Evolutionary conservation across 2,113 vertebrate species (phyloP), one percentile per base, ranked within the genome.

Genomic region (Pantherophis guttatus): DNA sequence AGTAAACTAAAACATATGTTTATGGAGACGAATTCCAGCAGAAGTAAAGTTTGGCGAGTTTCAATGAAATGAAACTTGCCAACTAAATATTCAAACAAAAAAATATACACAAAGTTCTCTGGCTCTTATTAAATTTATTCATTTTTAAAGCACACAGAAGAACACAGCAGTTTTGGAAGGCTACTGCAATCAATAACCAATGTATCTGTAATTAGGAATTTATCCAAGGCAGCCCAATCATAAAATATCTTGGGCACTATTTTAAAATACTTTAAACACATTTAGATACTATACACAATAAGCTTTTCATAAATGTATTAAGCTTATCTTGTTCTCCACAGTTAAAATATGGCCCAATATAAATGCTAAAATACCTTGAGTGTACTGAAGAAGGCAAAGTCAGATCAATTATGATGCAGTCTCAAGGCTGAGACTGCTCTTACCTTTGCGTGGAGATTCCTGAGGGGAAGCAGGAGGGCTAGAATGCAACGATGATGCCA

Each of bases 391-490:
- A 48, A 88, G 85, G 0, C 81, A 5, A 57, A 1, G 0, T n/a
- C 44, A 10, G 0, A 0, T 89, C 57, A 1, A 13, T 52, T 44
- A 88, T 0, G 44, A 3, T 0, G 12, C 0, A 11, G 54, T 13
- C 2, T 0, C 6, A n/a, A 39, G 0, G 0, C 44, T 0, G 8
- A 62, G 50, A 13, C 15, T 70, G 8, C 53, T 92, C 89, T 0
- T 95, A 99, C 99, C 98, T 98, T 99, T 99, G 93, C 97, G 98
- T 2, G 98, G 99, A 52, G 99, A 99, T 55, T 98, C 98, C 94
- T 99, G 98, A 39, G 99, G 99, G 54, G 99, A 99, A 52, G 98
- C 98, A 0, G 98, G 98, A 24, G 98, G 99, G 95, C 98, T 99
- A 94, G 98, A 99, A 96, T 99, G 99, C 87, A 98, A 96, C 86